Evolutionary conservation across 1,140 invertebrate genomes (phyloP).

Genomic region (Physella acuta): DNA sequence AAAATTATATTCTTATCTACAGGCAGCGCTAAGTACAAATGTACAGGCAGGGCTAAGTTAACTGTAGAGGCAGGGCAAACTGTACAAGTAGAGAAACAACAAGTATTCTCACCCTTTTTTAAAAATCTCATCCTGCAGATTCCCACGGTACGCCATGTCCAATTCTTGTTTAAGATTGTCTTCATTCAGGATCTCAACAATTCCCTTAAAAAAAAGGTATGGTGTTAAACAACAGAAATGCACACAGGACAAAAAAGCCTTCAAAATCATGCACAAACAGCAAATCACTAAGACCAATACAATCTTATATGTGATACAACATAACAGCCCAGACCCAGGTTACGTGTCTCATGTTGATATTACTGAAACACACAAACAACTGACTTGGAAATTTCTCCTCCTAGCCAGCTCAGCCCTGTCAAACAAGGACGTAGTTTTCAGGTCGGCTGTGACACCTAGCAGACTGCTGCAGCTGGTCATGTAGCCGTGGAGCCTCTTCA

Average conservation of each 20-base stretch:
- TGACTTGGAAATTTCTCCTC: constrained; percentile 40
- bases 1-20: too few relatives aligned
- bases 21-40: too few relatives aligned
- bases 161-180: constrained; percentile 52
- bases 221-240: too few relatives aligned
- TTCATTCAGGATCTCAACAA: constrained; percentile 46
- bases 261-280: too few relatives aligned
- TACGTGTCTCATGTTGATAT: background rate
- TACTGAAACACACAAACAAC: background rate
- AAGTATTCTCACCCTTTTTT: constrained; percentile 31
- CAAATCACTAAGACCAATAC: too few relatives aligned
- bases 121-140: constrained; percentile 47
- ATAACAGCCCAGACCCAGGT: background rate
- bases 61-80: background rate
- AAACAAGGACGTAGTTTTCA: constrained; percentile 30
- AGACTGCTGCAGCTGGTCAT: constrained; percentile 42
- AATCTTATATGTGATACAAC: too few relatives aligned
- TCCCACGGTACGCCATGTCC: constrained; percentile 43
- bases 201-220: constrained; percentile 40
- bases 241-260: too few relatives aligned
- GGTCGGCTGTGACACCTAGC: constrained; percentile 31
- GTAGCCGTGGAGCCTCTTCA: constrained; percentile 39
- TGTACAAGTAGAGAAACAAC: background rate
- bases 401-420: constrained; percentile 37
- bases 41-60: too few relatives aligned